Base-by-base conservation (phyloP, 2,888 invertebrate genomes). In the Aradus depressus region DNA sequence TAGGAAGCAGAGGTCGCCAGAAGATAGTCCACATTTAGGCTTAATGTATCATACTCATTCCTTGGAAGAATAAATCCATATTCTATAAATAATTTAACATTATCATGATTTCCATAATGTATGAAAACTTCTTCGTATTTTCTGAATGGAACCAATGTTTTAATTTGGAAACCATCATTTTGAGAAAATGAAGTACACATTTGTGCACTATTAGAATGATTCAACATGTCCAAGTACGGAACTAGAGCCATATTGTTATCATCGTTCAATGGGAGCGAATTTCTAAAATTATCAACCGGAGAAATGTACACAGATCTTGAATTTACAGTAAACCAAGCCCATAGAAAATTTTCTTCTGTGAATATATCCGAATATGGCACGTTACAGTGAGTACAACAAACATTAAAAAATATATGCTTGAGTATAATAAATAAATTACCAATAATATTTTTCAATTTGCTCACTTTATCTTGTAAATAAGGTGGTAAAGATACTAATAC, bases 171-270 rank as follows among this genome's bases (percentile, higher is more conserved):
- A 54, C 68, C 69, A 35, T 67, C 64, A 35, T 66, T 64, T 2
- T 63, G 60, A 31, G 64, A 56, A 57, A 73, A 50, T 38, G 64
- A 63, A 1, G 73, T 73, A 23, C 66, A 64, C 2, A 82, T 81
- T 55, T 70, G 68, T 3, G 78, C 77, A 50, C 68, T 63, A 54
- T 75, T 90, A 10, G 81, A 80, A 64, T 93, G 93, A 71, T 93
- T 93, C 56, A 93, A 83, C 70, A 93, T 77, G 67, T 93, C 93
- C 53, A 93, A 71, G 65, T 82, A 88, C 0, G 93, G 93, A 55
- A 87, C 89, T 43, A 93, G 67, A 4, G 89, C 90, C 68, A 73
- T 58, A 59, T 66, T 67, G 58, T 71, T 62, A 52, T 65, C 59
- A 49, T 65, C 65, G 3, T 53, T 53, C 6, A 61, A 45, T 25